Evolutionary conservation across 2,797 vertebrate species (phyloP).

Genomic region (Denticeps clupeoides): DNA sequence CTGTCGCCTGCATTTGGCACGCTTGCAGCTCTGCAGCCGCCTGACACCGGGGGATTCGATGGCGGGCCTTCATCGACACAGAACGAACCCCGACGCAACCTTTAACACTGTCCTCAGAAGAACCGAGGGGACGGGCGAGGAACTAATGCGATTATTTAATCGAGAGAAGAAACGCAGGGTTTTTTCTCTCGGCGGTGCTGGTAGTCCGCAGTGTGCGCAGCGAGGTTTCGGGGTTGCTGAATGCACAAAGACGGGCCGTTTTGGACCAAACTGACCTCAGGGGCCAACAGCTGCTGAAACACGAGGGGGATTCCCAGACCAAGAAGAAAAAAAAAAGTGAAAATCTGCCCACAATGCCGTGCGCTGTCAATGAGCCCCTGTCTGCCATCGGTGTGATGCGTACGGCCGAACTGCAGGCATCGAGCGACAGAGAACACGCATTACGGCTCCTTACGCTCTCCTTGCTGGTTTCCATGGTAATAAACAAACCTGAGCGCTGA

Average conservation of each 20-base stretch:
- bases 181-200: not conserved
- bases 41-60: no score
- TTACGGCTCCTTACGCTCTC: no score
- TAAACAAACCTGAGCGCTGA: conserved; percentile 11
- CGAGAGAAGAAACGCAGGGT: no score
- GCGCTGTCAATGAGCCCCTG: conserved; percentile 19
- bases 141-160: no score
- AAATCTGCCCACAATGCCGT: conserved; percentile 23
- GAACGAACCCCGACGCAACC: no score
- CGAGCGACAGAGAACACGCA: conserved; percentile 1
- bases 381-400: conserved; percentile 20
- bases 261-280: conserved; percentile 40
- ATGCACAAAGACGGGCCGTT: conserved; percentile 28
- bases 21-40: no score
- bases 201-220: not conserved
- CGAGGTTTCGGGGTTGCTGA: not conserved
- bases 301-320: conserved; percentile 25
- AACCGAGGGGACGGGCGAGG: no score
- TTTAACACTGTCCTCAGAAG: no score
- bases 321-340: conserved; percentile 15
- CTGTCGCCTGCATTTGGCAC: no score
- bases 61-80: no score
- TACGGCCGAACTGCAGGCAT: conserved; percentile 1
- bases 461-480: conserved; percentile 38
- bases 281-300: conserved; percentile 36